Conservation (phyloP, 2,113 vertebrate genomes). For the Pogona vitticeps region DNA sequence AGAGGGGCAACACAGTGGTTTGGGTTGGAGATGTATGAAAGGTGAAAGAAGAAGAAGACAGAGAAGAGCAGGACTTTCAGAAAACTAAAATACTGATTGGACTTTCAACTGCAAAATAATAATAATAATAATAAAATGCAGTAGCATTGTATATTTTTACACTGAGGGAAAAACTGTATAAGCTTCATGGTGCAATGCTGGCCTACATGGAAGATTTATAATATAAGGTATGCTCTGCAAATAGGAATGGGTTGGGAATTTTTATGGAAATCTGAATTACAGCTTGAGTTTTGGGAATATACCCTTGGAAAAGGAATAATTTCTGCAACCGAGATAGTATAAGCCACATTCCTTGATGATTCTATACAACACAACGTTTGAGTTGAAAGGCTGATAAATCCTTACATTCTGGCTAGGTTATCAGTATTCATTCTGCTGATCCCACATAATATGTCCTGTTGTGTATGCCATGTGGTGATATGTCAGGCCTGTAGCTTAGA, state of each 20-base stretch:
- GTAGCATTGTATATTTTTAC: constrained; percentile 81
- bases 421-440: constrained; percentile 27
- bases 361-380: constrained; percentile 40
- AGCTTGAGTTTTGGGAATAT: constrained; percentile 54
- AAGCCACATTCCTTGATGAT: constrained; percentile 51
- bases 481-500: constrained; percentile 20
- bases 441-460: constrained; percentile 9
- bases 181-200: constrained; percentile 79
- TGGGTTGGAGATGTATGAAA: constrained; percentile 97
- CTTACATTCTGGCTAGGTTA: constrained; percentile 42
- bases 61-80: constrained; percentile 44
- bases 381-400: constrained; percentile 43
- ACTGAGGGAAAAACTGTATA: constrained; percentile 73
- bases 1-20: constrained; percentile 86
- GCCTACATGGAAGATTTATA: constrained; percentile 79
- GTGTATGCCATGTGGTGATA: constrained; percentile 11
- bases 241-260: constrained; percentile 62
- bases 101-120: constrained; percentile 62
- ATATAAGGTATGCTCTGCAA: constrained; percentile 70
- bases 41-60: background rate
- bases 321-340: constrained; percentile 45
- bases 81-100: constrained; percentile 46
- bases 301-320: constrained; percentile 44
- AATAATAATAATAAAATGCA: constrained; percentile 43
- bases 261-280: constrained; percentile 64